These are phyloP conservation scores for Scolanthus callimorphus DNA, from an alignment of 92 coral and sea anemone species.

Conservation along the genomic window DNA sequence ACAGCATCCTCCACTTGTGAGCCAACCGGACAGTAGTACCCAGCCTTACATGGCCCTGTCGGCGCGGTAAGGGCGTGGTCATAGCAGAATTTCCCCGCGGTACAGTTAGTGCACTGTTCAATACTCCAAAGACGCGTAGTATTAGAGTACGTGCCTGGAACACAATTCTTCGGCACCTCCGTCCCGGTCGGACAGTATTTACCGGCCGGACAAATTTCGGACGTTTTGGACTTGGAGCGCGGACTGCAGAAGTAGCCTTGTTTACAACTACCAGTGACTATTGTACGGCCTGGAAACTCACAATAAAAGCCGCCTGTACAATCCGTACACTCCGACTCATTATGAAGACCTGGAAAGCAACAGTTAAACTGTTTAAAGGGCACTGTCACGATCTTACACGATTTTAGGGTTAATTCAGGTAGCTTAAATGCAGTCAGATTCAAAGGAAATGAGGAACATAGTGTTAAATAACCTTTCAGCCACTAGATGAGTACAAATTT, in stretches of 20 bases:
- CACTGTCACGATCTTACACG: too few relatives aligned
- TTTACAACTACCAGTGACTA: slow-evolving; percentile 73
- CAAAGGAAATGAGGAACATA: too few relatives aligned
- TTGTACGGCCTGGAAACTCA: slow-evolving; percentile 69
- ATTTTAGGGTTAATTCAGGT: too few relatives aligned
- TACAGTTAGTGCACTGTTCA: slow-evolving; percentile 81
- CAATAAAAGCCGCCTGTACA: slow-evolving; percentile 91
- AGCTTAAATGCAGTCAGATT: too few relatives aligned
- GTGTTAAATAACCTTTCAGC: too few relatives aligned
- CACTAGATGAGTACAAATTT: too few relatives aligned
- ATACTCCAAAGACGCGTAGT: slow-evolving; percentile 71
- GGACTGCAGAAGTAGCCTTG: slow-evolving; percentile 75
- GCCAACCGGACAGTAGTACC: slow-evolving; percentile 88
- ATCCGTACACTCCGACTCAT: slow-evolving; percentile 72
- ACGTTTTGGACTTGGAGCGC: slow-evolving; percentile 50
- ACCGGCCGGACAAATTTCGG: slow-evolving; percentile 77
- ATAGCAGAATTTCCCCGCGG: slow-evolving; percentile 83
- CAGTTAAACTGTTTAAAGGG: too few relatives aligned
- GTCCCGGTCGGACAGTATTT: slow-evolving; percentile 87
- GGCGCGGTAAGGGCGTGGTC: slow-evolving; percentile 67
- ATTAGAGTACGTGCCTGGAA: slow-evolving; percentile 81
- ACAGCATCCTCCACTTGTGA: slow-evolving; percentile 59
- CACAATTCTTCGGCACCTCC: slow-evolving; percentile 68
- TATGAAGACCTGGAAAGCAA: slow-evolving; percentile 66
- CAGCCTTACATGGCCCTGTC: slow-evolving; percentile 76